Evolutionary conservation across 2,888 invertebrate genomes (phyloP).

Genomic region (Fabriciana adippe): DNA sequence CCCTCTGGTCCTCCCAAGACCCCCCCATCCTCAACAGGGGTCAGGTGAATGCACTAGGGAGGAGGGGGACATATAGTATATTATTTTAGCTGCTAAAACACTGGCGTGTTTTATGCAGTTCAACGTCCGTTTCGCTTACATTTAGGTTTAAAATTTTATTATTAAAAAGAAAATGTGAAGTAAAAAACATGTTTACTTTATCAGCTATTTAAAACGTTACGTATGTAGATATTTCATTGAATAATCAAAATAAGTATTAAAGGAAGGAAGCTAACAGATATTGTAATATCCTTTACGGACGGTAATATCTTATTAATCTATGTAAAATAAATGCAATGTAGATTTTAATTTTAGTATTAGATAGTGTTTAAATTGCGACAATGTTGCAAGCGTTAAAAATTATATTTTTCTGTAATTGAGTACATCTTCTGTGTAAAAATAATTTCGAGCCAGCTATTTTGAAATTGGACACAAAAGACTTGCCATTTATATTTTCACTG

Average conservation of each 20-base stretch:
- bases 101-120: conserved; percentile 44
- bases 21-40: conserved; percentile 45
- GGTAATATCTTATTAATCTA: too few species aligned
- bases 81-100: conserved; percentile 46
- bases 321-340: too few species aligned
- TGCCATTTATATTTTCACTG: conserved; percentile 24
- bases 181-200: conserved; percentile 5
- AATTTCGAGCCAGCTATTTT: conserved; percentile 17
- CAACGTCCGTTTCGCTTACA: conserved; percentile 44
- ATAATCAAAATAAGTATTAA: background rate
- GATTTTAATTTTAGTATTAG: too few species aligned
- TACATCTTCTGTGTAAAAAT: background rate
- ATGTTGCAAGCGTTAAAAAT: too few species aligned
- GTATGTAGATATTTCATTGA: background rate
- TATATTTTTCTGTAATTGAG: too few species aligned
- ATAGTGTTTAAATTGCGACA: too few species aligned
- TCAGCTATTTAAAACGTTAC: conserved; percentile 1
- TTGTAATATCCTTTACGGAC: too few species aligned
- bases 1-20: conserved; percentile 42
- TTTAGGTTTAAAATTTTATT: conserved; percentile 13
- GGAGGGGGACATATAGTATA: conserved; percentile 38
- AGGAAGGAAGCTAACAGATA: too few species aligned
- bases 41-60: conserved; percentile 61
- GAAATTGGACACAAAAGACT: conserved; percentile 29
- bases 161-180: conserved; percentile 15